Conservation (phyloP, 2,797 vertebrate species). For the Alectoris magna region DNA sequence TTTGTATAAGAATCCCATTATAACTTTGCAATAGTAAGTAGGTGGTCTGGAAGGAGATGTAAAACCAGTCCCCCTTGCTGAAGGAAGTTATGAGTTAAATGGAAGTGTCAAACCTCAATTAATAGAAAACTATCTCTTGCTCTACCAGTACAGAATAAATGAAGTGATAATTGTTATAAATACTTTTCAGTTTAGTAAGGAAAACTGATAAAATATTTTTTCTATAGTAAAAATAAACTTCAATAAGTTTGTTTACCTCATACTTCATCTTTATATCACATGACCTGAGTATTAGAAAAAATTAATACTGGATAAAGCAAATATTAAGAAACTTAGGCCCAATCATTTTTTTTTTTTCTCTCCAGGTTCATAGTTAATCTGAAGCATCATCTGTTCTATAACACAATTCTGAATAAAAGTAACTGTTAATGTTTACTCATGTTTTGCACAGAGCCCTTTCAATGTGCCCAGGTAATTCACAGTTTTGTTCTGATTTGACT, state of each 20-base stretch:
- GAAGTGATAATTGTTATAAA: not conserved
- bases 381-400: not conserved
- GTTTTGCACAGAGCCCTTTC: not conserved
- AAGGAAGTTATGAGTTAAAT: not conserved
- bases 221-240: not conserved
- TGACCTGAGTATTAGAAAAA: not conserved
- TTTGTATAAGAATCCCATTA: not conserved
- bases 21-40: not conserved
- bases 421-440: not conserved
- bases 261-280: not conserved
- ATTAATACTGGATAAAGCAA: not conserved
- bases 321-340: not conserved
- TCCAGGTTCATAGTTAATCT: not conserved
- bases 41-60: not conserved
- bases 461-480: not conserved
- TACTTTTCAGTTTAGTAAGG: not conserved
- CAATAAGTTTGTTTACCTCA: not conserved
- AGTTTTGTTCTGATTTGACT: not conserved
- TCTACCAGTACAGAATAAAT: not conserved
- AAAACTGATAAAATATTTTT: not conserved
- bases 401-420: not conserved
- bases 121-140: not conserved
- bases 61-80: not conserved
- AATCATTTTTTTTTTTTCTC: not conserved
- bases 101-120: not conserved